These are phyloP conservation scores for Gymnobelideus leadbeateri DNA, from an alignment of 2,113 vertebrate genomes.

Conservation along the genomic window DNA sequence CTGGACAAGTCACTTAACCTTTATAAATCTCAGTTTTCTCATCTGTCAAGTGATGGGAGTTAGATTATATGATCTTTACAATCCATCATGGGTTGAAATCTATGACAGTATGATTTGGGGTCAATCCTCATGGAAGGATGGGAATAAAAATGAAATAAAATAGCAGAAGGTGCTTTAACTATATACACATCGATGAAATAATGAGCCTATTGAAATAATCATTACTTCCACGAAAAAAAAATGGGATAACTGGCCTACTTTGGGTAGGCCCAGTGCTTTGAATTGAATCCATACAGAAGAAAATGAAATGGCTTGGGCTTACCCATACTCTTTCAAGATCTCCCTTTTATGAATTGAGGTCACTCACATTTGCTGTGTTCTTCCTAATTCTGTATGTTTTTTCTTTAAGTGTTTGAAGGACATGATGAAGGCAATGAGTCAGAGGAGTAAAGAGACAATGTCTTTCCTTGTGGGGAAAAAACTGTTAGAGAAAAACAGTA, in stretches of 20 bases:
- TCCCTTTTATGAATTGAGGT: background rate
- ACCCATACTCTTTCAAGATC: background rate
- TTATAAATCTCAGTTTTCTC: background rate
- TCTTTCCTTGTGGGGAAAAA: background rate
- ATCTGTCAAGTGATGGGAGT: background rate
- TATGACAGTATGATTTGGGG: background rate
- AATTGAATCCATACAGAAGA: background rate
- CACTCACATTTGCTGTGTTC: background rate
- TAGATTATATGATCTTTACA: background rate
- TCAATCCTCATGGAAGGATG: background rate
- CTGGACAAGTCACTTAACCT: background rate
- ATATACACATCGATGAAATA: background rate
- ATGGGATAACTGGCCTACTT: background rate
- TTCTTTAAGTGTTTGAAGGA: background rate
- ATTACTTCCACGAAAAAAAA: background rate
- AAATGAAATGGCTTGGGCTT: background rate
- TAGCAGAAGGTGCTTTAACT: background rate
- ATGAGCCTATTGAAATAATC: background rate
- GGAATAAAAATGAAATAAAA: background rate
- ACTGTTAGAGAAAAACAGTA: background rate
- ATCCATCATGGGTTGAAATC: background rate
- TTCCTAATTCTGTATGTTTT: background rate
- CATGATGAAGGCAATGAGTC: background rate
- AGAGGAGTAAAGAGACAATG: background rate
- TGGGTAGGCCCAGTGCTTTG: background rate